Evolutionary conservation across 2,113 vertebrate species (phyloP).

Genomic region (Corapipo altera): DNA sequence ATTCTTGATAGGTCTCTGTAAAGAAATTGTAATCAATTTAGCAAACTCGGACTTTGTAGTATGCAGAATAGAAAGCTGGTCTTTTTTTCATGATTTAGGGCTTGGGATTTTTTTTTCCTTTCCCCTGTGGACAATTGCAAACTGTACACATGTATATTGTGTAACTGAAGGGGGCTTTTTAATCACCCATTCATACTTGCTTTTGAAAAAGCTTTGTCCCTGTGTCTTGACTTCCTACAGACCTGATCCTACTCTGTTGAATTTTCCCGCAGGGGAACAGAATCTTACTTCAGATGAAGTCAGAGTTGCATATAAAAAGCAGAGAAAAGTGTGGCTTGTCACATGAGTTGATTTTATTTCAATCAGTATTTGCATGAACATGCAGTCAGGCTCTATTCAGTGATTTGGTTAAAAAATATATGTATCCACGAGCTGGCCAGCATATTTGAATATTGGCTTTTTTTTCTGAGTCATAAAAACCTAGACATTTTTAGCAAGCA

Average conservation of each 20-base stretch:
- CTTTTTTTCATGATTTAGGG: conserved; percentile 48
- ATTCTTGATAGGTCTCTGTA: conserved; percentile 74
- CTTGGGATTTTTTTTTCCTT: not conserved
- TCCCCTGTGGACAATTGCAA: conserved; percentile 44
- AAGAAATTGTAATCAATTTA: conserved; percentile 79
- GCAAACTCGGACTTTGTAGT: conserved; percentile 68
- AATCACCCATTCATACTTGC: conserved; percentile 43
- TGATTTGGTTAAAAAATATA: conserved; percentile 61
- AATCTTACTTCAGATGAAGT: conserved; percentile 7
- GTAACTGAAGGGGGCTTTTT: conserved; percentile 48
- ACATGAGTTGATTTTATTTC: conserved; percentile 33
- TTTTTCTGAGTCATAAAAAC: conserved; percentile 46
- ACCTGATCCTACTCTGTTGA: not conserved
- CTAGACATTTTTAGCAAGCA: conserved; percentile 50
- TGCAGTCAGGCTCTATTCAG: conserved; percentile 33
- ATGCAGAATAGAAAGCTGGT: conserved; percentile 45
- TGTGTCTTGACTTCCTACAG: not conserved
- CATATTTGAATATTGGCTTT: conserved; percentile 58
- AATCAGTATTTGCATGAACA: conserved; percentile 29
- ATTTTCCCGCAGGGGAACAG: not conserved
- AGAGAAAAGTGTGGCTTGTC: conserved; percentile 49
- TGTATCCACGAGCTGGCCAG: conserved; percentile 41
- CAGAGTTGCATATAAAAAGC: conserved; percentile 42
- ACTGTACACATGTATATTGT: conserved; percentile 51
- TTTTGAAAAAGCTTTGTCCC: conserved; percentile 30